Percentiles rank a stretch among this genome's conserved stretches.
phyloP scores from a whole-genome alignment of 1,140 invertebrate species.

The Bicyclus anynana region DNA sequence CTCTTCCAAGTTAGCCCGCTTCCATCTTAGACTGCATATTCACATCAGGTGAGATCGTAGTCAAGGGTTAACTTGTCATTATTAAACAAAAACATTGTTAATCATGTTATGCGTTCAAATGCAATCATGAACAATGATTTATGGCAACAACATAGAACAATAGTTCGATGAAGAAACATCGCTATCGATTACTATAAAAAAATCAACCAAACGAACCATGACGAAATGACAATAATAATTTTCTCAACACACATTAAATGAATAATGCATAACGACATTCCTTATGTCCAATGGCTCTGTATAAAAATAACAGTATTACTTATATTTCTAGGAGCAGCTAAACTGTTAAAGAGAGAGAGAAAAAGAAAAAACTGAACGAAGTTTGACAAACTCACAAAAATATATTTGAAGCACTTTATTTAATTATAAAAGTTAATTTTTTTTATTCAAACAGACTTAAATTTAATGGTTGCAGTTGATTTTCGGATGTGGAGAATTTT shows the following conservation, averaged over 20 bases:
- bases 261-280: neutral
- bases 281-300: neutral
- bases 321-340: too few relatives aligned
- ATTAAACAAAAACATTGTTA: neutral
- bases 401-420: too few relatives aligned
- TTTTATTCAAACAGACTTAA: too few relatives aligned
- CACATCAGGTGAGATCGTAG: too few relatives aligned
- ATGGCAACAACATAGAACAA: neutral
- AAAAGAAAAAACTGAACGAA: too few relatives aligned
- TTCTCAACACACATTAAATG: neutral
- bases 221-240: conserved; percentile 1
- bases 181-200: neutral
- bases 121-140: neutral
- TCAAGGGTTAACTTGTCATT: neutral
- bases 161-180: neutral
- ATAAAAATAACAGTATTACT: neutral
- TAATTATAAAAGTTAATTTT: too few relatives aligned
- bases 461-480: too few relatives aligned
- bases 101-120: neutral
- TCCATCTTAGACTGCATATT: too few relatives aligned
- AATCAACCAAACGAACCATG: neutral
- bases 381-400: too few relatives aligned
- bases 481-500: too few relatives aligned
- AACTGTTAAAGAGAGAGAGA: too few relatives aligned
- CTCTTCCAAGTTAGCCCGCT: too few relatives aligned